phyloP scores from a whole-genome alignment of 2,888 invertebrate species.

The Rhabditoides inermis region DNA sequence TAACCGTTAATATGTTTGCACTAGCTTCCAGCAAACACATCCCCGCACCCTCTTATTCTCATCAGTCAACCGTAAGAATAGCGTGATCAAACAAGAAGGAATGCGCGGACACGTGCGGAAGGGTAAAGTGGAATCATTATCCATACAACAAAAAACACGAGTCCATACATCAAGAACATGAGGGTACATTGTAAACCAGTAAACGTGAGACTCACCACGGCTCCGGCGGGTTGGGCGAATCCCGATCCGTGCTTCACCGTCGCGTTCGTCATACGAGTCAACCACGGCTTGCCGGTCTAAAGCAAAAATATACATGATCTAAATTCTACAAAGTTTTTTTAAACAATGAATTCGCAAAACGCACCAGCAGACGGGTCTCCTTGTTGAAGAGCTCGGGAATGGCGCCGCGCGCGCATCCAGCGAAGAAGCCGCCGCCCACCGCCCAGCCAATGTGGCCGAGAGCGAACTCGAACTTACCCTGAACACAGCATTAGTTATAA shows the following conservation, averaged over 20 bases:
- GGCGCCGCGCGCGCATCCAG: constrained; percentile 42
- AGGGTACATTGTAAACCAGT: neutral
- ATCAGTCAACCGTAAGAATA: too few species aligned
- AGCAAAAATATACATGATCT: neutral
- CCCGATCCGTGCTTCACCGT: constrained; percentile 50
- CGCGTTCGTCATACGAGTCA: constrained; percentile 48
- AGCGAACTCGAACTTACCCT: constrained; percentile 49
- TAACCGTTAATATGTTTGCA: too few species aligned
- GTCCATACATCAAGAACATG: too few species aligned
- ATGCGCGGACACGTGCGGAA: too few species aligned
- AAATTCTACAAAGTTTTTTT: neutral
- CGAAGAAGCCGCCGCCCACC: constrained; percentile 42
- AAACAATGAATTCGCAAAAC: neutral
- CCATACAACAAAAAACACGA: too few species aligned
- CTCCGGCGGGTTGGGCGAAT: constrained; percentile 44
- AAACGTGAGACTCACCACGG: too few species aligned
- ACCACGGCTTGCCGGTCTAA: constrained; percentile 37
- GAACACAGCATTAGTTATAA: too few species aligned
- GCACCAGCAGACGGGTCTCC: constrained; percentile 43
- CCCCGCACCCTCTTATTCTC: too few species aligned
- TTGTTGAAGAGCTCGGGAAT: constrained; percentile 43
- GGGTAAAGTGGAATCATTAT: too few species aligned
- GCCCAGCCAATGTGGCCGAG: constrained; percentile 49
- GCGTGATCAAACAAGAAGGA: too few species aligned
- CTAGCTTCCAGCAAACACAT: too few species aligned